Evolutionary conservation across 2,797 vertebrate genomes (phyloP).

Genomic region (Sebastes hubbsi): DNA sequence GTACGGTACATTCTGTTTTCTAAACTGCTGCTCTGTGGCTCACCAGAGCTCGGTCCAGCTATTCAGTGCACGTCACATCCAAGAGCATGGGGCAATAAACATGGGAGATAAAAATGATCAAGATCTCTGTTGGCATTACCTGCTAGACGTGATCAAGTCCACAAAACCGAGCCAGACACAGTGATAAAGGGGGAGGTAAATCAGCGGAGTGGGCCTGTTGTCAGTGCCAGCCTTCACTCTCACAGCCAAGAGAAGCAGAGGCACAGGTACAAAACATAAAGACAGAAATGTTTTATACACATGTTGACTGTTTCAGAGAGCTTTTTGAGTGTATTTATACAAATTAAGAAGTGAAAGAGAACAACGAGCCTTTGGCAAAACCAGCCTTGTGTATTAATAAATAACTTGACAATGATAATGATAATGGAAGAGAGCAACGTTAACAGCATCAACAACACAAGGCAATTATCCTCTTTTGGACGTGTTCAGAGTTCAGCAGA

Average conservation of each 20-base stretch:
- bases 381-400: not conserved
- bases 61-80: slow-evolving; percentile 35
- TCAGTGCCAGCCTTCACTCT: slow-evolving; percentile 20
- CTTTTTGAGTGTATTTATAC: not conserved
- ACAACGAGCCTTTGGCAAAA: not conserved
- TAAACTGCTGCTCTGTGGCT: slow-evolving; percentile 7
- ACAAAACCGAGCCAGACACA: slow-evolving; percentile 38
- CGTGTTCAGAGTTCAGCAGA: not conserved
- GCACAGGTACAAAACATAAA: not conserved
- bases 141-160: slow-evolving; percentile 40
- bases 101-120: slow-evolving; percentile 60
- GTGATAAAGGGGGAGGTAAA: slow-evolving; percentile 46
- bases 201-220: slow-evolving; percentile 24
- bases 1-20: not conserved
- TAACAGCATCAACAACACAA: not conserved
- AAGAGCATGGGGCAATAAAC: slow-evolving; percentile 36
- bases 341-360: not conserved
- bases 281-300: not conserved
- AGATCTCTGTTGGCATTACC: slow-evolving; percentile 40
- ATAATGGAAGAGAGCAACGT: not conserved
- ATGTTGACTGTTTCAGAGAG: not conserved
- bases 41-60: not conserved
- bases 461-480: not conserved
- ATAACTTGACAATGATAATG: not conserved
- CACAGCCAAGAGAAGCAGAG: slow-evolving; percentile 2